Base-by-base conservation (phyloP, 2,797 vertebrate species). In the Lutjanus argentimaculatus region DNA sequence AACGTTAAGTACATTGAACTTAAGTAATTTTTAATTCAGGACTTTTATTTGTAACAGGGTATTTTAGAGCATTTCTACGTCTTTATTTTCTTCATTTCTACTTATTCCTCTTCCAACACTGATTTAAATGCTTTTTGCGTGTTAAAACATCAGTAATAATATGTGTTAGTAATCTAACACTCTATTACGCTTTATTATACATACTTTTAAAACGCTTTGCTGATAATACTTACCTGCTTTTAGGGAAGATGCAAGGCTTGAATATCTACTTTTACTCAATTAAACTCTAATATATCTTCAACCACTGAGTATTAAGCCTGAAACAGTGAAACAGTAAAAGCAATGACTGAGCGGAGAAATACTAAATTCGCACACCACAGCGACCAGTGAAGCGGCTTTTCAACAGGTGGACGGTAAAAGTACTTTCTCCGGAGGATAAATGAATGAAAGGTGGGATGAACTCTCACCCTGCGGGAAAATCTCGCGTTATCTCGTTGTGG, bases 401-500 rank as follows among this genome's bases (percentile, higher is more conserved):
- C 0, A 25, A 12, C 70, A 67, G 63, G 63, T 76, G 45, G 58
- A 40, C 21, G 12, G 40, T 14, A 3, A 16, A 13, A 46, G 51
- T 0, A 16, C 13, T 15, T 36, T n/a, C 6, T 43, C 15, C 13
- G n/a, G 17, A 14, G 8, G 12, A 43, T 25, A 11, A 40, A 13
- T 15, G 15, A 19, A 43, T 9, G 3, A 14, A 7, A 1, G 15
- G 5, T n/a, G 21, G 7, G 13, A 15, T 55, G 61, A 77, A 83
- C 67, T 52, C 22, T 79, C 75, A 43, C 43, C 15, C 58, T 6
- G 25, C 2, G 0, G 0, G 0, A 2, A 84, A 11, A 14, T 95
- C 93, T 96, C 96, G 95, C 96, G 95, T 90, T 79, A 95, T 1
- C 13, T 12, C 67, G 15, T 45, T 78, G 91, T 82, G 89, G 94